phyloP scores from a whole-genome alignment of 1,140 invertebrate species.

The Metopolophium dirhodum region DNA sequence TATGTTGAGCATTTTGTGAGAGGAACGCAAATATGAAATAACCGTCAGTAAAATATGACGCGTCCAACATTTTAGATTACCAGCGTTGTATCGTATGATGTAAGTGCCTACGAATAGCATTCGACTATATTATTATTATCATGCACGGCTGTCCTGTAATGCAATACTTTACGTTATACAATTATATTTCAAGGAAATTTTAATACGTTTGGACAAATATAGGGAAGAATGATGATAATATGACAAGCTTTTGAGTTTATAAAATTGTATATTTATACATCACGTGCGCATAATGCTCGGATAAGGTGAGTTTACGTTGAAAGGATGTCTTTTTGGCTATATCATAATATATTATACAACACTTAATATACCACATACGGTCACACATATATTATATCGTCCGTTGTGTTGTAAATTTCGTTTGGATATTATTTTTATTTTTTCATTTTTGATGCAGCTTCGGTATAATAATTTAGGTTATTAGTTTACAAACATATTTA shows the following conservation, averaged over 20 bases:
- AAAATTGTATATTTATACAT: neutral
- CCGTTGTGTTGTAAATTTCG: neutral
- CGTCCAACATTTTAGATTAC: neutral
- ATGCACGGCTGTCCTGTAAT: neutral
- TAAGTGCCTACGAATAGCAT: neutral
- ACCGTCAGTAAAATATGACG: neutral
- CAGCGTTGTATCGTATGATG: neutral
- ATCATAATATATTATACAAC: neutral
- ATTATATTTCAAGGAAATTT: neutral
- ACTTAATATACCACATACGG: neutral
- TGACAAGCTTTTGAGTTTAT: neutral
- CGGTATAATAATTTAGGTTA: too few species aligned
- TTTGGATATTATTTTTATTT: too few species aligned
- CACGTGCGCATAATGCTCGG: neutral
- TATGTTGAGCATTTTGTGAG: neutral
- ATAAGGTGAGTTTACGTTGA: neutral
- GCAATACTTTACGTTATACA: neutral
- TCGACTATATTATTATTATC: neutral
- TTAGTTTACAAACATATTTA: too few species aligned
- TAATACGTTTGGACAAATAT: neutral
- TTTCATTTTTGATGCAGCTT: too few species aligned
- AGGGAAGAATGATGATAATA: neutral
- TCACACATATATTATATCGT: neutral
- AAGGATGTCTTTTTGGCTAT: neutral
- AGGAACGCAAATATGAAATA: neutral